These are phyloP conservation scores for Catostylus mosaicus DNA, from an alignment of 30 jellyfish, hydroid and myxozoan genomes.

Conservation along the genomic window DNA sequence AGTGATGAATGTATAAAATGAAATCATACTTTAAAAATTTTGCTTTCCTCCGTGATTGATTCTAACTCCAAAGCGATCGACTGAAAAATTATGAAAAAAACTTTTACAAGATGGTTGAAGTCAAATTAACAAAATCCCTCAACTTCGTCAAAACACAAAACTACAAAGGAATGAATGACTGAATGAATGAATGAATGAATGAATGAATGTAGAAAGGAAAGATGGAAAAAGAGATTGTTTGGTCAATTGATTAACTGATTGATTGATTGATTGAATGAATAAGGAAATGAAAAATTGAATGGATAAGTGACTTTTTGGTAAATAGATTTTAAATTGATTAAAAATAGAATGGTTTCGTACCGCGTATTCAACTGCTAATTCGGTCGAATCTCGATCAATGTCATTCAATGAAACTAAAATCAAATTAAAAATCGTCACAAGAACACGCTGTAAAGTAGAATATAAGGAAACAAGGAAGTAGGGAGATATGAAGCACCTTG, in stretches of 20 bases:
- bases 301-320: neutral
- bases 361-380: slow-evolving; percentile 54
- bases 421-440: neutral
- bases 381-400: slow-evolving; percentile 64
- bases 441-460: no score
- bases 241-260: no score
- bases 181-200: neutral
- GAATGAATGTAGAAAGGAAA: neutral
- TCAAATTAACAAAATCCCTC: no score
- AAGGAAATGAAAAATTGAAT: neutral
- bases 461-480: no score
- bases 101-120: no score
- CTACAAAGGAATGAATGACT: no score
- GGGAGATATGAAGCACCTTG: no score
- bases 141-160: no score
- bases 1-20: neutral
- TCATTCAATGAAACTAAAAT: slow-evolving; percentile 52
- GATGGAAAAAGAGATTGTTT: neutral
- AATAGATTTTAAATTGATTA: no score
- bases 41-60: slow-evolving; percentile 32
- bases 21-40: slow-evolving; percentile 34
- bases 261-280: no score
- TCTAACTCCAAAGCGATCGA: slow-evolving; percentile 60
- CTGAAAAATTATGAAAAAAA: neutral
- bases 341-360: slow-evolving; percentile 18